Percentiles rank a stretch among this genome's conserved stretches.
Evolutionary conservation across 1,140 invertebrate genomes (phyloP).

Genomic region (Orchesella cincta): DNA sequence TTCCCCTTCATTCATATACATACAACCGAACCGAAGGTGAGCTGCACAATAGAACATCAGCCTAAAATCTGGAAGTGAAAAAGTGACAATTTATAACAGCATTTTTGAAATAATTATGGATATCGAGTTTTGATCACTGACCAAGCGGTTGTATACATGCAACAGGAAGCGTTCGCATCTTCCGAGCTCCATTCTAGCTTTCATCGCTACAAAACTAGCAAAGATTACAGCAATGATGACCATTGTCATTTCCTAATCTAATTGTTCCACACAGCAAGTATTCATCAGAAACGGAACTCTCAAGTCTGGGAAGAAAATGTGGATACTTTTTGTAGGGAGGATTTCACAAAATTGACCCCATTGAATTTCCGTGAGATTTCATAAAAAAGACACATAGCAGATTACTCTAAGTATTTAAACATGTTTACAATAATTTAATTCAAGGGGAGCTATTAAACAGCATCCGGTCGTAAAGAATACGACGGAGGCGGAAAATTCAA

Average conservation of each 20-base stretch:
- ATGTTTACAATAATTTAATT: not conserved
- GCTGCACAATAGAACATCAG: no score
- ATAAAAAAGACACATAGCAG: not conserved
- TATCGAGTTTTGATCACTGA: no score
- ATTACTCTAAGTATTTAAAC: not conserved
- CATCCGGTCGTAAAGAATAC: no score
- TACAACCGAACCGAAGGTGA: no score
- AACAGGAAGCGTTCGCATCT: no score
- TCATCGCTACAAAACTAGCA: not conserved
- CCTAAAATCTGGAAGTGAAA: no score
- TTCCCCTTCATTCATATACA: no score
- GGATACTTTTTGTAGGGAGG: not conserved
- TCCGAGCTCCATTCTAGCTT: not conserved
- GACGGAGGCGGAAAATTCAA: no score
- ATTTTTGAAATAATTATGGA: no score
- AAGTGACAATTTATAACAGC: no score
- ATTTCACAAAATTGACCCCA: not conserved
- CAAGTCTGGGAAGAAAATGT: not conserved
- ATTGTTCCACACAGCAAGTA: not conserved
- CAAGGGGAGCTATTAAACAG: not conserved
- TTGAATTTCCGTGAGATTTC: not conserved
- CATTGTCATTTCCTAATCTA: not conserved
- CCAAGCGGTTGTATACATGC: no score
- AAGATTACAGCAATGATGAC: no score
- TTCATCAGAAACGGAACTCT: constrained; percentile 14